Evolutionary conservation across 2,797 vertebrate genomes (phyloP), one percentile per base, ranked within the genome.

Genomic region (Rhynchonycteris naso): DNA sequence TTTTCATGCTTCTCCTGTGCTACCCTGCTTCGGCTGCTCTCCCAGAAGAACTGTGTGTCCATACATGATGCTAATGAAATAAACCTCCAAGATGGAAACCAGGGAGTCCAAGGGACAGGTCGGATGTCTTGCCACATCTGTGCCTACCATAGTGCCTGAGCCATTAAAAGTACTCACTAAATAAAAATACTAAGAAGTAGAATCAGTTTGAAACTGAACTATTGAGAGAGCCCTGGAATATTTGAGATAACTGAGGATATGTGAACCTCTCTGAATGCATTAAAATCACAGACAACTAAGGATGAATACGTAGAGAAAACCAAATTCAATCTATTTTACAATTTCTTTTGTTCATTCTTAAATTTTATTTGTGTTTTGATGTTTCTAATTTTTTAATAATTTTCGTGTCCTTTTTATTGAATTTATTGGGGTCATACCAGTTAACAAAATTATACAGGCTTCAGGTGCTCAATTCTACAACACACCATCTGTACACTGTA

Each of bases 1-100:
- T 47, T 79, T 85, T 90, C 76, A 86, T 52, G 68, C 71, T 85
- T 96, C 66, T 61, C 33, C 85, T 80, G 63, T 71, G 63, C 19
- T 69, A 78, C 6, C 2, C 43, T 71, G 72, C 35, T 92, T 78
- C 93, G 90, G 78, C 54, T 90, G 43, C 21, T n/a, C 59, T 71
- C 71, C 59, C 56, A 87, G 61, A 38, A 89, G 80, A 96, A 61
- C 0, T 35, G 19, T 33, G 50, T 87, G 87, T 92, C 63, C 54
- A 15, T 92, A 75, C 30, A 72, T 19, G 47, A 91, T 35, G 30
- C 5, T 72, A 81, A 43, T 18, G 43, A 88, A 59, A 63, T 80
- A 69, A 66, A 59, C 19, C 8, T 84, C 58, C 52, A 81, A 8
- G 21, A 89, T 19, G 10, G 52, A 87, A 56, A 38, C 24, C 13